Conservation (phyloP, 2,797 vertebrate species). For the Tenualosa ilisha region DNA sequence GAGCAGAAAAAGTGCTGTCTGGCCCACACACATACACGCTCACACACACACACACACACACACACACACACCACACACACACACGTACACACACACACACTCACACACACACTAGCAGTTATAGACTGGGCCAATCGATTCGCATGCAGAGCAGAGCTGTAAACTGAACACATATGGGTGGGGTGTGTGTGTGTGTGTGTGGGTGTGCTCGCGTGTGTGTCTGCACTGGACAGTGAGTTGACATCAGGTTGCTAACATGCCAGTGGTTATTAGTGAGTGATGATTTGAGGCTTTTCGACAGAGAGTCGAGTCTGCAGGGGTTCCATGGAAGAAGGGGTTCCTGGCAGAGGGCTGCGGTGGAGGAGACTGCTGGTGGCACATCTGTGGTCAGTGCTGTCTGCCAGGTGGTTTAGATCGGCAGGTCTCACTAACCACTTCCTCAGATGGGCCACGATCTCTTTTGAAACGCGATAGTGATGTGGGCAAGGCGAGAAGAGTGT, state of each 20-base stretch:
- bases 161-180: not conserved
- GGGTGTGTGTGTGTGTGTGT: not conserved
- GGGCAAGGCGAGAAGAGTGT: too few relatives aligned
- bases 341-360: not conserved
- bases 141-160: not conserved
- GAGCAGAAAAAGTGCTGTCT: not conserved
- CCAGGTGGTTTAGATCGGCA: not conserved
- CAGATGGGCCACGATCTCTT: not conserved
- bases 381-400: not conserved
- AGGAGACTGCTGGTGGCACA: too few relatives aligned
- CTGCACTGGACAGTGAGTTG: not conserved
- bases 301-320: too few relatives aligned
- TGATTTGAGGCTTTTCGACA: not conserved
- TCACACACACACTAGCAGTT: not conserved
- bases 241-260: not conserved
- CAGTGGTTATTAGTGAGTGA: not conserved
- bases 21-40: not conserved
- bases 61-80: conserved; percentile 4
- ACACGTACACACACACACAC: conserved; percentile 7
- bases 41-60: not conserved
- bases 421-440: not conserved
- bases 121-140: not conserved
- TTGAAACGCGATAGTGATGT: not conserved
- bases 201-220: not conserved
- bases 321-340: not conserved